Evolutionary conservation across 2,113 vertebrate genomes (phyloP).

Genomic region (Perca fluviatilis): DNA sequence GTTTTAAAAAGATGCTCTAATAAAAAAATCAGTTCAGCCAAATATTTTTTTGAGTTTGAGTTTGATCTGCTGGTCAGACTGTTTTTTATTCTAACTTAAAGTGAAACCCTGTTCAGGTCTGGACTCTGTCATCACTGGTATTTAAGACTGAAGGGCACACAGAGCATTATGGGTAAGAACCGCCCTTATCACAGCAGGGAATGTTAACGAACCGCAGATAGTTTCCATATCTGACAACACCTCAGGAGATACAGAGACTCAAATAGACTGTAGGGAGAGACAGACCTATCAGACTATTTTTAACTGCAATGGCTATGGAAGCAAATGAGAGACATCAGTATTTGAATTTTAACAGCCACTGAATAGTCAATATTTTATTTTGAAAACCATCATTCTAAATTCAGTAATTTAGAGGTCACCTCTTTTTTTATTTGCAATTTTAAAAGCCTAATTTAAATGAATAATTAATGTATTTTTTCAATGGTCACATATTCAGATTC

Average conservation of each 20-base stretch:
- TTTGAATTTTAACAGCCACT: too few species aligned
- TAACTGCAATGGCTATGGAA: too few species aligned
- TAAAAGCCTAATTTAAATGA: too few species aligned
- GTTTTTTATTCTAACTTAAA: not conserved
- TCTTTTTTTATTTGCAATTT: too few species aligned
- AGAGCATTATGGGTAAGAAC: conserved; percentile 38
- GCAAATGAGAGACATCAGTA: too few species aligned
- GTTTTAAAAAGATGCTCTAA: too few species aligned
- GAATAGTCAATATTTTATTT: too few species aligned
- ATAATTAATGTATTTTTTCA: too few species aligned
- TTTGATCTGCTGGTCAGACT: not conserved
- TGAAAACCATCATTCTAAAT: too few species aligned
- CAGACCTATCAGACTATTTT: too few species aligned
- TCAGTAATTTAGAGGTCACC: too few species aligned
- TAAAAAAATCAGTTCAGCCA: not conserved
- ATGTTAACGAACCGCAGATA: conserved; percentile 39
- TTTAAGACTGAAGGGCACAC: conserved; percentile 31
- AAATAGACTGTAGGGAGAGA: conserved; percentile 27
- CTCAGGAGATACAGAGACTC: conserved; percentile 4
- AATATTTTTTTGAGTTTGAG: not conserved
- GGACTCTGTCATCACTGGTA: conserved; percentile 10
- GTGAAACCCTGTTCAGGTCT: not conserved
- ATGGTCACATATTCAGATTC: too few species aligned
- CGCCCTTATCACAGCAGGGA: conserved; percentile 52
- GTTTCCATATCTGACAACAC: not conserved